Evolutionary conservation across 2,888 invertebrate genomes (phyloP), one percentile per base, ranked within the genome.

Genomic region (Polyploca ridens): DNA sequence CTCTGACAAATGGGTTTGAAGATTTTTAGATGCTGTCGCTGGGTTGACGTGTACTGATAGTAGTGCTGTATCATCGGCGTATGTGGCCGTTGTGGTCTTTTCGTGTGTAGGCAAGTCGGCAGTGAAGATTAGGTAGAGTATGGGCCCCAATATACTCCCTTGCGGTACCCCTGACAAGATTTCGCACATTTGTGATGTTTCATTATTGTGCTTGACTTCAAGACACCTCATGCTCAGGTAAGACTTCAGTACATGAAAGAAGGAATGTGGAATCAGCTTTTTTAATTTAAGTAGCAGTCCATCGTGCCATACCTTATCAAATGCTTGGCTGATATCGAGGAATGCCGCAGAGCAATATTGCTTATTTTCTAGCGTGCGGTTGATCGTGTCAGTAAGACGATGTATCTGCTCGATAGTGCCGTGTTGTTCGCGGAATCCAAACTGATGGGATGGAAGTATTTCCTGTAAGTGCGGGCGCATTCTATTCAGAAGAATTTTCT

Each of bases 121-220:
- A 13, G 66, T 70, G 60, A 38, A 71, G 0, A 72, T 35, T 1
- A 66, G 33, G 57, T 70, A 71, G 1, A 72, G 33, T 11, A 62
- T 35, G 5, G 72, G 70, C 0, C 71, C 70, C 33, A 73, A 16
- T 8, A 73, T 58, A 10, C 64, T 69, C n/a, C 71, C 72, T 38
- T 73, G 74, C 0, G 68, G 70, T 0, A 74, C 72, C 13, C 67
- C 69, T 13, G 68, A 64, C n/a, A 62, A 49, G 5, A 70, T 72
- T 2, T 64, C 57, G 7, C 63, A 10, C 5, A 71, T 19, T 0
- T 19, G 11, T 1, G 68, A 68, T 3, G 14, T 8, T 0, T 41
- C 60, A 0, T 66, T 60, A 6, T 62, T 54, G 2, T 64, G 3
- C 41, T 54, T 64, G 3, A 72, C 69, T 8, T 62, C 13, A 33